Conservation (phyloP, 2,113 vertebrate genomes). For the Alligator sinensis region DNA sequence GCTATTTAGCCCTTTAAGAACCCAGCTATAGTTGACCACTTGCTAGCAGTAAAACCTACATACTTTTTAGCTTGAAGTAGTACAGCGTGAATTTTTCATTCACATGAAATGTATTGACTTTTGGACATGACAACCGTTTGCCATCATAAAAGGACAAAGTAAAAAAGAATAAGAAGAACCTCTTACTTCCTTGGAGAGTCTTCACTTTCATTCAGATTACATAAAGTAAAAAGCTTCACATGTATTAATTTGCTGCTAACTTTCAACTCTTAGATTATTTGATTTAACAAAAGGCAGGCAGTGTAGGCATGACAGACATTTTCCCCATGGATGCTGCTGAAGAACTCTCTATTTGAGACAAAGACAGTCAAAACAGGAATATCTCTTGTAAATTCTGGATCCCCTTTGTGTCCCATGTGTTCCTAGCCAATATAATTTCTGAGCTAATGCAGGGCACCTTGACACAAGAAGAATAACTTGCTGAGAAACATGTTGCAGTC, state of each 20-base stretch:
- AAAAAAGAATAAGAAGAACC: background rate
- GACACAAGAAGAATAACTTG: background rate
- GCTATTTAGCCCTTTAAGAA: background rate
- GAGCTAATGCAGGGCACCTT: background rate
- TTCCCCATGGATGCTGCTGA: background rate
- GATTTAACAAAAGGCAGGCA: background rate
- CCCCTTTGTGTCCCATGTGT: background rate
- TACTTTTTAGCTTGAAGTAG: background rate
- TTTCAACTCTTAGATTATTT: background rate
- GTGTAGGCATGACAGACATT: background rate
- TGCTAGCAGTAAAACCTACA: rapidly evolving
- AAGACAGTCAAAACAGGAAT: background rate
- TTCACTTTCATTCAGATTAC: background rate
- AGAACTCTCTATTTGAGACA: background rate
- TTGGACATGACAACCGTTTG: background rate
- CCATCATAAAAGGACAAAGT: background rate
- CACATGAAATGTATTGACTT: background rate
- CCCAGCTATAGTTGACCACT: background rate
- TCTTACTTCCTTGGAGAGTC: no score
- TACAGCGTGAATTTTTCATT: background rate
- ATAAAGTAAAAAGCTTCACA: background rate
- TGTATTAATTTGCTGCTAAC: background rate
- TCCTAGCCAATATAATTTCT: background rate
- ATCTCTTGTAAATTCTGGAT: background rate
- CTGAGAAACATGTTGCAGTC: background rate